These are phyloP conservation scores for Geodia barretti DNA, from an alignment of 37 sponge, comb jelly and placozoan species.

Conservation along the genomic window DNA sequence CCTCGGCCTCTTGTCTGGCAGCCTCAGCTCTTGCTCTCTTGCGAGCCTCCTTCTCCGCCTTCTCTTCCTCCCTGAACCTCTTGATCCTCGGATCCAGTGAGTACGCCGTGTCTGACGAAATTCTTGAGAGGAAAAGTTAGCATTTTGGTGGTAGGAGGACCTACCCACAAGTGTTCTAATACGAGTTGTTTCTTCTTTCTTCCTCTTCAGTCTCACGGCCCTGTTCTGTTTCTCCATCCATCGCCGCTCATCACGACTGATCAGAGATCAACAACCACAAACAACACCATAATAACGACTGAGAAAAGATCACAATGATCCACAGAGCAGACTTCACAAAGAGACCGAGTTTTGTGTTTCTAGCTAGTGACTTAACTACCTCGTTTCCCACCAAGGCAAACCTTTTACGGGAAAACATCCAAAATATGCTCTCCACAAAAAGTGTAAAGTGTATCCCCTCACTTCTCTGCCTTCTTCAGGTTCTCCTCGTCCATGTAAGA, in stretches of 20 bases:
- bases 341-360: no score
- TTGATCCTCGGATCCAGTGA: constrained; percentile 89
- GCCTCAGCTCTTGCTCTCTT: constrained; percentile 82
- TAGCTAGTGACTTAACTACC: no score
- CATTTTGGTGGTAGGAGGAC: not conserved
- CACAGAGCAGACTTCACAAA: not conserved
- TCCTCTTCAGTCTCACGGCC: constrained; percentile 73
- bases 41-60: constrained; percentile 72
- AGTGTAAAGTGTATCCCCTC: no score
- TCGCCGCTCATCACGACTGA: constrained; percentile 90
- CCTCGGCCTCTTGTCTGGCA: constrained; percentile 44
- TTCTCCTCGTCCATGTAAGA: constrained; percentile 96
- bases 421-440: no score
- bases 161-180: constrained; percentile 83
- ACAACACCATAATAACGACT: not conserved
- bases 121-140: not conserved
- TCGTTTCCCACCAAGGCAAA: no score
- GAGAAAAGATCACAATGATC: not conserved
- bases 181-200: constrained; percentile 84
- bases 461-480: constrained; percentile 89
- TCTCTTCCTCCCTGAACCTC: constrained; percentile 81
- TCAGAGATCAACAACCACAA: not conserved
- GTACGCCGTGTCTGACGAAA: constrained; percentile 77
- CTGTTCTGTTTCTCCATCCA: constrained; percentile 98
- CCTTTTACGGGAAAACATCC: no score